Percentiles rank a stretch among this genome's conserved stretches.
These are phyloP conservation scores for Rhogogaster chlorosoma DNA, from an alignment of 2,888 invertebrate species.

Conservation along the genomic window DNA sequence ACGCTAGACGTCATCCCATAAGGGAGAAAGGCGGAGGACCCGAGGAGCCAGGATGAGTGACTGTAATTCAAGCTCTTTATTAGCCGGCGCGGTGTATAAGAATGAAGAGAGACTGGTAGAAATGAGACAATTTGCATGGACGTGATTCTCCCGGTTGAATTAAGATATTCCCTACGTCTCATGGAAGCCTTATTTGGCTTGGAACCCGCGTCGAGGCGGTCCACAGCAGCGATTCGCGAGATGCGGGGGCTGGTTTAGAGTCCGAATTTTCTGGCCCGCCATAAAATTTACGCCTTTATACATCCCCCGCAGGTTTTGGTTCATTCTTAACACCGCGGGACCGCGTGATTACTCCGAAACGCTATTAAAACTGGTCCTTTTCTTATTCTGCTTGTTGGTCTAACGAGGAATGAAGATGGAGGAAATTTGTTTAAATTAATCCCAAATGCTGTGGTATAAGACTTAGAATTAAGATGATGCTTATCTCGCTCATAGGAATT, in stretches of 20 bases:
- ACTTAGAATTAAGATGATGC: neutral
- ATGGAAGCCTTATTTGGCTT: conserved; percentile 61
- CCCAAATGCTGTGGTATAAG: neutral
- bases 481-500: neutral
- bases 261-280: conserved; percentile 11
- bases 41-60: conserved; percentile 54
- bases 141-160: conserved; percentile 58
- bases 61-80: conserved; percentile 71
- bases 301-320: conserved; percentile 18
- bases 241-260: conserved; percentile 3
- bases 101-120: conserved; percentile 47
- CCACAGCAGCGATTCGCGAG: conserved; percentile 16
- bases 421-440: conserved; percentile 16
- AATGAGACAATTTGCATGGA: conserved; percentile 68
- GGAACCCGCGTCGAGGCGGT: conserved; percentile 45
- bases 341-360: neutral
- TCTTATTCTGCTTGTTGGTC: neutral
- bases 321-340: neutral
- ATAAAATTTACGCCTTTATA: conserved; percentile 22
- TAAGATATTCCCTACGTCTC: conserved; percentile 58
- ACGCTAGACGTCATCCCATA: conserved; percentile 12
- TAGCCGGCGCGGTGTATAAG: conserved; percentile 57
- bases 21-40: neutral
- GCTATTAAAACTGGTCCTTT: neutral
- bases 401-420: neutral